Conservation (phyloP, 2,113 vertebrate species). For the Ameiurus melas region DNA sequence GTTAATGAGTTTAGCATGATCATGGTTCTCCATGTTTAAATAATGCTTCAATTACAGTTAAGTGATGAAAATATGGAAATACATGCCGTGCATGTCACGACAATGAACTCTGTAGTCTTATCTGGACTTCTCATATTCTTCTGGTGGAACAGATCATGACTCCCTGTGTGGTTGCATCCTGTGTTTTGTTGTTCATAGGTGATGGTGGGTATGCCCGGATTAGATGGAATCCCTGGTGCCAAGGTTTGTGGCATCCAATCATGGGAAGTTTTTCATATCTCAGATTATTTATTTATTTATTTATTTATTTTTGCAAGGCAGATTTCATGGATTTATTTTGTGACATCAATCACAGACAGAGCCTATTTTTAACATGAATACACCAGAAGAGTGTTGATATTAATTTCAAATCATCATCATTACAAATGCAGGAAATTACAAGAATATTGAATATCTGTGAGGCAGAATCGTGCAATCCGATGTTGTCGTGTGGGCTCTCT, state of each 20-base stretch:
- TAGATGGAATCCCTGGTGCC: conserved; percentile 82
- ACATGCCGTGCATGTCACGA: background rate
- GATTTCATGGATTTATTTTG: background rate
- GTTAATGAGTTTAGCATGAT: no score
- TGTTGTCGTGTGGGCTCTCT: no score
- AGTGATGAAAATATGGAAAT: background rate
- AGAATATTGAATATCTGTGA: conserved; percentile 18
- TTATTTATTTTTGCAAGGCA: background rate
- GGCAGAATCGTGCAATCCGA: no score
- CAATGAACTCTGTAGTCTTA: background rate
- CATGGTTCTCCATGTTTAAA: no score
- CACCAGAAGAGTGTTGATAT: conserved; percentile 7
- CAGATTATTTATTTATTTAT: background rate
- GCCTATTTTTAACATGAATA: background rate
- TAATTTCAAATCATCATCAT: conserved; percentile 1
- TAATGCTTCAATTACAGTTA: no score
- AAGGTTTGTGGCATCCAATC: conserved; percentile 79
- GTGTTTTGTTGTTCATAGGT: conserved; percentile 78
- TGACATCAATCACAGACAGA: background rate
- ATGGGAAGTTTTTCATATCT: conserved; percentile 30
- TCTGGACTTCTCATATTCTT: background rate
- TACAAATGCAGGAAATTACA: background rate
- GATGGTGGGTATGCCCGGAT: conserved; percentile 84
- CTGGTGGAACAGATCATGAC: background rate
- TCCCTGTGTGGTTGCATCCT: conserved; percentile 45